These are phyloP conservation scores for Coryphaenoides rupestris DNA, from an alignment of 2,113 vertebrate genomes.

Conservation along the genomic window DNA sequence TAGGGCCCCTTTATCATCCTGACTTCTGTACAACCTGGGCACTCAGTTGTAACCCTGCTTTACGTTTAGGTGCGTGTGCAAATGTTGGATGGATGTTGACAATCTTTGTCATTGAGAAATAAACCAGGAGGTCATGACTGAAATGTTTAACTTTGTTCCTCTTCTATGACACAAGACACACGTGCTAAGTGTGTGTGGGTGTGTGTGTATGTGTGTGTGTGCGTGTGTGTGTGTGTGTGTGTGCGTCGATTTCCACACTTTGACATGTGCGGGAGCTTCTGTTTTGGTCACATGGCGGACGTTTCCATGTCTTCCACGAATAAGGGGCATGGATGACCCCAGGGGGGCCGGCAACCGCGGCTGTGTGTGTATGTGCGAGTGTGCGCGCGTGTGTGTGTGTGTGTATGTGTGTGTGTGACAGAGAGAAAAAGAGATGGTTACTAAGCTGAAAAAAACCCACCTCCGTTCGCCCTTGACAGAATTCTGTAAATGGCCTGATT, in stretches of 20 bases:
- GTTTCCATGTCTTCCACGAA: constrained; percentile 42
- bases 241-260: constrained; percentile 50
- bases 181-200: neutral
- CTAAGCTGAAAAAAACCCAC: constrained; percentile 39
- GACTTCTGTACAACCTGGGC: too few species aligned
- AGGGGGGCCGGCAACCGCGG: too few species aligned
- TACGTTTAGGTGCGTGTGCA: too few species aligned
- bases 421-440: constrained; percentile 37
- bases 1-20: too few species aligned
- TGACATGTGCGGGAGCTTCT: constrained; percentile 30
- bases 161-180: constrained; percentile 32
- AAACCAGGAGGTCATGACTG: constrained; percentile 2
- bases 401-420: constrained; percentile 9
- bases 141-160: constrained; percentile 33
- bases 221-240: neutral
- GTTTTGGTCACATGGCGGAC: constrained; percentile 63
- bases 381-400: too few species aligned
- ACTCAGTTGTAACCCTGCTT: too few species aligned
- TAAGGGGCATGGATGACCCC: constrained; percentile 33
- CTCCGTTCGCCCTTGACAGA: constrained; percentile 50
- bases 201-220: neutral
- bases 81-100: neutral
- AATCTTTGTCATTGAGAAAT: constrained; percentile 1
- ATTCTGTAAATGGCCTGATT: constrained; percentile 56
- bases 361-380: too few species aligned